Percentiles rank a stretch among this genome's conserved stretches.
phyloP scores from a whole-genome alignment of 2,113 vertebrate species.

The Anser brachyrhynchus region DNA sequence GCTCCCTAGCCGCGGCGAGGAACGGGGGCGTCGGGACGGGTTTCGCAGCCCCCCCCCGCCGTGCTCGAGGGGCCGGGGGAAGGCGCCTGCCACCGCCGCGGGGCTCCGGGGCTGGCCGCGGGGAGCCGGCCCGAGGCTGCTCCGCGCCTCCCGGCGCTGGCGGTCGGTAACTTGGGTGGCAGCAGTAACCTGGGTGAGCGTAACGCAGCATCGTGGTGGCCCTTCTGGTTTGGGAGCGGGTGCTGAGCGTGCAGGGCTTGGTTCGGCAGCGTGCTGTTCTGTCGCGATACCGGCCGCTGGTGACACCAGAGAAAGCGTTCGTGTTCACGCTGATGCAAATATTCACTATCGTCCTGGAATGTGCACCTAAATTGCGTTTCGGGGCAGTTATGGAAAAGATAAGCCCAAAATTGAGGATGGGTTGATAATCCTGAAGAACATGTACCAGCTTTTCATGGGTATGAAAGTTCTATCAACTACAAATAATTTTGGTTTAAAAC shows the following conservation, averaged over 20 bases:
- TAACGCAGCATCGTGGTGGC: rapidly evolving
- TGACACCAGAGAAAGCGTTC: rapidly evolving
- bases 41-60: too few species aligned
- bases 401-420: background rate
- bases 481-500: background rate
- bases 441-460: rapidly evolving
- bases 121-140: too few species aligned
- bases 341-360: background rate
- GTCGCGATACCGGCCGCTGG: too few species aligned
- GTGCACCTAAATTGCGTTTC: rapidly evolving
- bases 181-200: rapidly evolving
- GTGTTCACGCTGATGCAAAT: background rate
- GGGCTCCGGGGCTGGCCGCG: too few species aligned
- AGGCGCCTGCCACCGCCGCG: background rate
- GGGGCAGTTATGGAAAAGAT: background rate
- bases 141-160: background rate
- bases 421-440: background rate
- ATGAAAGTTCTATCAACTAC: background rate
- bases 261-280: background rate
- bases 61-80: background rate
- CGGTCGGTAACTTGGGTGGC: too few species aligned
- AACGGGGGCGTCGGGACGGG: background rate
- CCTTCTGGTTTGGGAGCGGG: background rate
- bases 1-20: background rate
- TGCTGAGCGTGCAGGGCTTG: background rate